Percentiles rank a stretch among this genome's conserved stretches.
Evolutionary conservation across 2,888 invertebrate species (phyloP).

Genomic region (Galeruca laticollis): DNA sequence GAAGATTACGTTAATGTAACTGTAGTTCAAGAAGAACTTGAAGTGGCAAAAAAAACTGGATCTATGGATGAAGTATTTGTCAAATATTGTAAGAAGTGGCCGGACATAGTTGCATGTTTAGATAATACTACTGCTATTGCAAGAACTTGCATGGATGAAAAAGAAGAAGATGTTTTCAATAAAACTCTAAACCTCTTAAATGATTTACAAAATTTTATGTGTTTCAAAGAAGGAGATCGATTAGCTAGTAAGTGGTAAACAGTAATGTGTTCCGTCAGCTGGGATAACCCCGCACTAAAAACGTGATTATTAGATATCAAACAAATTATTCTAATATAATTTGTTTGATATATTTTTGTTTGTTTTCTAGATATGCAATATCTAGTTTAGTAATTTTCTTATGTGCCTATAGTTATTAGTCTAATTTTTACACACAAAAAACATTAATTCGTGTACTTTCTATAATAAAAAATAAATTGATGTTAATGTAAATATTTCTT

Average conservation of each 20-base stretch:
- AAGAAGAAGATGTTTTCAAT: slow-evolving; percentile 74
- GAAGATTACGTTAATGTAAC: slow-evolving; percentile 71
- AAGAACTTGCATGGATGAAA: slow-evolving; percentile 73
- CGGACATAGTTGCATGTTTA: slow-evolving; percentile 73
- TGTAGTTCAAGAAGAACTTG: slow-evolving; percentile 74
- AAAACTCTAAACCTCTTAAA: slow-evolving; percentile 76
- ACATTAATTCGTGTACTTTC: too few species aligned
- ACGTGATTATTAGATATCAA: neutral
- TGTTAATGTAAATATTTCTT: too few species aligned
- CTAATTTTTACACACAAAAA: too few species aligned
- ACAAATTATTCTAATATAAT: too few species aligned
- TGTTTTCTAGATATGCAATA: too few species aligned
- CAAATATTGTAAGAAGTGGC: slow-evolving; percentile 78
- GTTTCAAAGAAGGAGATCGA: slow-evolving; percentile 85
- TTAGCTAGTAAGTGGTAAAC: slow-evolving; percentile 81
- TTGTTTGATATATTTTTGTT: too few species aligned
- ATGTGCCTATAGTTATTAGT: too few species aligned
- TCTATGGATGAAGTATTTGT: slow-evolving; percentile 66
- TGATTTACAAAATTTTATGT: slow-evolving; percentile 79
- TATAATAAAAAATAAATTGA: too few species aligned
- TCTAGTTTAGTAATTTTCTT: too few species aligned
- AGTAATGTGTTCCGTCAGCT: too few species aligned
- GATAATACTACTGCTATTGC: slow-evolving; percentile 70
- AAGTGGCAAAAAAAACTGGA: slow-evolving; percentile 74
- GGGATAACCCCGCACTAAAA: too few species aligned